phyloP scores from a whole-genome alignment of 2,888 invertebrate species.

The Laothoe populi region DNA sequence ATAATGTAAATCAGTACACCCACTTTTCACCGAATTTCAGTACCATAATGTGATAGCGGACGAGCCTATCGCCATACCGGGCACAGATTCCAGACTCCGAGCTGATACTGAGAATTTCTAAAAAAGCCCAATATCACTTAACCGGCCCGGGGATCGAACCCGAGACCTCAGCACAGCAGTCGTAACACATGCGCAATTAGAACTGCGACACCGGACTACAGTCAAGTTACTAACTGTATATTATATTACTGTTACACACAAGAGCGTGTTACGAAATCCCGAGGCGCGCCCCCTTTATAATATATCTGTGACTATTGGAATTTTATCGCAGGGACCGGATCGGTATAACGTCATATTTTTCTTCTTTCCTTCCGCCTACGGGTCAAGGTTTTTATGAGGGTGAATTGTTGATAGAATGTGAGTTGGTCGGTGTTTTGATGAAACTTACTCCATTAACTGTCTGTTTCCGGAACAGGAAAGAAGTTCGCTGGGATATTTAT shows the following conservation, averaged over 20 bases:
- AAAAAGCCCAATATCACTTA: too few relatives aligned
- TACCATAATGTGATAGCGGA: too few relatives aligned
- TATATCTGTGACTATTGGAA: conserved; percentile 14
- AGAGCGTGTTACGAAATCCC: neutral
- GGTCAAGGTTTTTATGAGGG: conserved; percentile 39
- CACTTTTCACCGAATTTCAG: too few relatives aligned
- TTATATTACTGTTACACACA: neutral
- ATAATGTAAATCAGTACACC: too few relatives aligned
- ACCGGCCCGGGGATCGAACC: too few relatives aligned
- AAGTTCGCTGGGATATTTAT: conserved; percentile 11
- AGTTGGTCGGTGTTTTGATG: conserved; percentile 37
- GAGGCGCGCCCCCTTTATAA: conserved; percentile 30
- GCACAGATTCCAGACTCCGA: too few relatives aligned
- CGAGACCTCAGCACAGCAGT: too few relatives aligned
- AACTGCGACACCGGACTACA: too few relatives aligned
- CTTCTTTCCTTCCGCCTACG: conserved; percentile 32
- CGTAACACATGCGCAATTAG: too few relatives aligned
- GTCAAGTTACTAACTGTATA: neutral
- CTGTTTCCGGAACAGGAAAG: conserved; percentile 9
- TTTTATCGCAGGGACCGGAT: conserved; percentile 17
- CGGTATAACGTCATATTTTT: conserved; percentile 25
- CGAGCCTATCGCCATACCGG: too few relatives aligned
- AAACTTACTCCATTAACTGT: conserved; percentile 38
- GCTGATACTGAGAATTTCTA: too few relatives aligned
- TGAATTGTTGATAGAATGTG: conserved; percentile 39